phyloP scores from a whole-genome alignment of 35 echinoderm and acorn worm genomes.

The Anneissia japonica region DNA sequence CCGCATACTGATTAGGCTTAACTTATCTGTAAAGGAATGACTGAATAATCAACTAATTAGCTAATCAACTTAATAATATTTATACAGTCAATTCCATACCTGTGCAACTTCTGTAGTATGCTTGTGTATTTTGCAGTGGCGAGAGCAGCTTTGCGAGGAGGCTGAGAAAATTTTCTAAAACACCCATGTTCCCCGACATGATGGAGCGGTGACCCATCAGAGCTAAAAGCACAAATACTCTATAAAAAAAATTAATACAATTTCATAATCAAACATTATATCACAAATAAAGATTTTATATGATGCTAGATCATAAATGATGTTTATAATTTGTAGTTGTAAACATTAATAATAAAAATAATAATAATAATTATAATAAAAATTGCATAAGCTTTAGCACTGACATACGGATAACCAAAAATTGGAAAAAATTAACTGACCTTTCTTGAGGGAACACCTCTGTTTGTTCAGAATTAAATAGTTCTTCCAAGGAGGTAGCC shows the following conservation, averaged over 20 bases:
- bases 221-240: conserved; percentile 82
- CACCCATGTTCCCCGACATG: conserved; percentile 53
- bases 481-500: conserved; percentile 76
- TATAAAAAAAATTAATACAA: conserved; percentile 33
- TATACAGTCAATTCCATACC: no score
- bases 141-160: conserved; percentile 67
- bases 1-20: no score
- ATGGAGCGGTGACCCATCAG: conserved; percentile 80
- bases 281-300: no score
- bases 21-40: no score
- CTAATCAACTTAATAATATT: no score
- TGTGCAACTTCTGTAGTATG: neutral
- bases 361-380: no score
- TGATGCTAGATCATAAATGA: no score
- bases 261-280: no score
- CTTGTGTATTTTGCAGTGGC: conserved; percentile 45
- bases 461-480: conserved; percentile 70
- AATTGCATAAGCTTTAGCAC: neutral
- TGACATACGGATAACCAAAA: neutral
- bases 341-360: no score
- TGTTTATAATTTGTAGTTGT: no score
- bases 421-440: conserved; percentile 8
- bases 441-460: conserved; percentile 74
- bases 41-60: no score
- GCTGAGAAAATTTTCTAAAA: conserved; percentile 57